Conservation (phyloP, 2,797 vertebrate genomes). For the Eutrigla gurnardus region DNA sequence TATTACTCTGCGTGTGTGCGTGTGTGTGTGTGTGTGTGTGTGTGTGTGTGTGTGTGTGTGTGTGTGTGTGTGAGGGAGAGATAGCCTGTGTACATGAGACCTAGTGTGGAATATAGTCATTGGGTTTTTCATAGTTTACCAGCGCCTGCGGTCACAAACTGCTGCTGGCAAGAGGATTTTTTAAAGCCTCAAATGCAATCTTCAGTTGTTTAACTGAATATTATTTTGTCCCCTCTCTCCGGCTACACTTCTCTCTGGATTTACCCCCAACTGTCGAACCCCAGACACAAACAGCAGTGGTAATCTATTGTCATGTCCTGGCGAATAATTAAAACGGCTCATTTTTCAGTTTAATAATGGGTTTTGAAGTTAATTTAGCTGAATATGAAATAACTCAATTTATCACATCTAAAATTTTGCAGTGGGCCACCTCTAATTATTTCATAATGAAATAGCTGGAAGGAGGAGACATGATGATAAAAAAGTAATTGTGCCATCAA, state of each 20-base stretch:
- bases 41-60: conserved; percentile 50
- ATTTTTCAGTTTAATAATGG: conserved; percentile 46
- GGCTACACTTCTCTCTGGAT: conserved; percentile 13
- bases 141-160: conserved; percentile 65
- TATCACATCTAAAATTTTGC: background rate
- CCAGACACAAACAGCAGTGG: conserved; percentile 24
- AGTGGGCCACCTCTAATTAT: conserved; percentile 29
- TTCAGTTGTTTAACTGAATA: conserved; percentile 70
- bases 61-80: conserved; percentile 24
- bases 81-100: conserved; percentile 45
- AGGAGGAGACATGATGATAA: conserved; percentile 4
- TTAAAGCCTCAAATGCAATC: conserved; percentile 75
- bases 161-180: conserved; percentile 57
- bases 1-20: conserved; percentile 61
- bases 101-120: conserved; percentile 63
- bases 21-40: conserved; percentile 49
- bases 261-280: conserved; percentile 26
- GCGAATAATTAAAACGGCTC: conserved; percentile 16
- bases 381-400: conserved; percentile 32
- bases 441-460: conserved; percentile 25
- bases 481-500: conserved; percentile 8
- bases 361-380: conserved; percentile 28
- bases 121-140: conserved; percentile 86
- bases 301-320: conserved; percentile 35
- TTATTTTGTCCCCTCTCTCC: conserved; percentile 31